These are phyloP conservation scores for Huso huso DNA, from an alignment of 2,797 vertebrate species.

Conservation along the genomic window DNA sequence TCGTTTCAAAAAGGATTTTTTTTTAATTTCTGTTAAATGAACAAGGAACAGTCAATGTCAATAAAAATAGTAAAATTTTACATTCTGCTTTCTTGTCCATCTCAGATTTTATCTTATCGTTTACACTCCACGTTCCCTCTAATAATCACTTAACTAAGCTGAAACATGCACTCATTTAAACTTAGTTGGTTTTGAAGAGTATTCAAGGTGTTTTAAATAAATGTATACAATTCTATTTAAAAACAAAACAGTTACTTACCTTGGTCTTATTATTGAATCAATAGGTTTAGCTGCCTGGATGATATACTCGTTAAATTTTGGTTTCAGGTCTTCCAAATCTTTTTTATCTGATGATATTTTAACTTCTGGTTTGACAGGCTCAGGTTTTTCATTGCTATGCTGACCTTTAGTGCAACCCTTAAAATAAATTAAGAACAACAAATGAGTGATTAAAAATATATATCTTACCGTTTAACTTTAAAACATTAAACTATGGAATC, in stretches of 20 bases:
- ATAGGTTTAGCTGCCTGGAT: slow-evolving; percentile 77
- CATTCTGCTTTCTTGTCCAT: too few relatives aligned
- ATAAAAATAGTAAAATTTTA: too few relatives aligned
- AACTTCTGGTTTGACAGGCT: slow-evolving; percentile 88
- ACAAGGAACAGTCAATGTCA: too few relatives aligned
- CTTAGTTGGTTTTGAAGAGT: not conserved
- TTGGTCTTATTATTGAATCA: slow-evolving; percentile 79
- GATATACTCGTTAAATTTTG: slow-evolving; percentile 67
- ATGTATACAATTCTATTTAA: not conserved
- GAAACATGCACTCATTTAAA: too few relatives aligned
- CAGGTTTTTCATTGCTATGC: slow-evolving; percentile 89
- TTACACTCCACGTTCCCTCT: too few relatives aligned
- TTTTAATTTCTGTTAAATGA: too few relatives aligned
- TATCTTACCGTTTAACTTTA: too few relatives aligned
- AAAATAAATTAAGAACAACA: not conserved
- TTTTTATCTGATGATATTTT: slow-evolving; percentile 77
- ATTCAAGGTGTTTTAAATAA: not conserved
- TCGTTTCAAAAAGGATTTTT: too few relatives aligned
- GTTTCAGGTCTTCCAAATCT: slow-evolving; percentile 55
- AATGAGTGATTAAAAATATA: not conserved
- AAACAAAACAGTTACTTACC: slow-evolving; percentile 48
- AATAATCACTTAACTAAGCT: too few relatives aligned
- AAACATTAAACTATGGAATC: too few relatives aligned
- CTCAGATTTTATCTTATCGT: too few relatives aligned
- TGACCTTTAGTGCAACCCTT: slow-evolving; percentile 93